phyloP scores from a whole-genome alignment of 2,797 vertebrate species.

The Brachyrhaphis roseni region DNA sequence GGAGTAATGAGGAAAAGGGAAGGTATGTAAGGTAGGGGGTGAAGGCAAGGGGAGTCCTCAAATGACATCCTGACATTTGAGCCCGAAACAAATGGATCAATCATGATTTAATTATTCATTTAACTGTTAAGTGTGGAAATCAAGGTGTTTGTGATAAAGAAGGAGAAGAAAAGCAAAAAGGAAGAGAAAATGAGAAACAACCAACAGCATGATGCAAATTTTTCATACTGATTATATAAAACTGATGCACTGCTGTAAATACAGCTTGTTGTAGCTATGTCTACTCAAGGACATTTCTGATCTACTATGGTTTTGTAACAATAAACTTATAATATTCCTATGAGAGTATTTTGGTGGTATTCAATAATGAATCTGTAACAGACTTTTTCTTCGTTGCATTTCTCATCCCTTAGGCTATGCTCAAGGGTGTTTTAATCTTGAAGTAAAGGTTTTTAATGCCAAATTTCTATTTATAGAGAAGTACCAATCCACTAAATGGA shows the following conservation, averaged over 20 bases:
- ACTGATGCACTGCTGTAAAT: constrained; percentile 7
- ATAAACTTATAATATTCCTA: constrained; percentile 13
- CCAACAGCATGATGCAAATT: constrained; percentile 10
- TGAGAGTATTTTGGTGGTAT: constrained; percentile 15
- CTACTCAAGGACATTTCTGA: constrained; percentile 8
- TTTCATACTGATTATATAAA: constrained; percentile 14
- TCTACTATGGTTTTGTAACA: constrained; percentile 10
- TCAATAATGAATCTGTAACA: constrained; percentile 30
- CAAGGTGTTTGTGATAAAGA: constrained; percentile 24
- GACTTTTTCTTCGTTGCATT: neutral
- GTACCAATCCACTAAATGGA: neutral
- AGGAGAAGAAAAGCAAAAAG: neutral
- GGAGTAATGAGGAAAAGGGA: constrained; percentile 47
- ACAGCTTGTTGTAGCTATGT: constrained; percentile 4
- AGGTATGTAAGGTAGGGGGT: constrained; percentile 7
- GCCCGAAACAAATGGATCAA: constrained; percentile 74
- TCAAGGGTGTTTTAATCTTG: constrained; percentile 5
- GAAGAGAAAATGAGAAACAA: constrained; percentile 10
- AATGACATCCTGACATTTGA: constrained; percentile 79
- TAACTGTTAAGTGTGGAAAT: constrained; percentile 66
- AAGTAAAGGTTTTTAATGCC: neutral
- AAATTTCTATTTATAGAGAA: constrained; percentile 7
- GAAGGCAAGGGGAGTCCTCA: constrained; percentile 46
- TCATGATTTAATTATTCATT: constrained; percentile 76
- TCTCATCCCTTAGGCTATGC: constrained; percentile 5